These are phyloP conservation scores for Cottoperca gobio DNA, from an alignment of 2,797 vertebrate species.

Conservation along the genomic window DNA sequence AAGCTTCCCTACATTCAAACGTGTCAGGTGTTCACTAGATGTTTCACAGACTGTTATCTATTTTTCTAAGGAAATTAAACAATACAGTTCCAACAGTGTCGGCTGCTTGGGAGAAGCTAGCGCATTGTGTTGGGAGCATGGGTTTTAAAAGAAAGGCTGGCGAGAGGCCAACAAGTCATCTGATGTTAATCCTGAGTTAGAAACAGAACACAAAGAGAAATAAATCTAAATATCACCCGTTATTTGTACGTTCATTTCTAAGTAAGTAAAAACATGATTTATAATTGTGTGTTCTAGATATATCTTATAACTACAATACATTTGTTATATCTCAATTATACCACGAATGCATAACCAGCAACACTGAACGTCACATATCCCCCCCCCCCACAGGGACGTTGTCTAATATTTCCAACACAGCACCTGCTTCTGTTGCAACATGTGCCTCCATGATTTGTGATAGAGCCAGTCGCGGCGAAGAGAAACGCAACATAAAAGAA, in stretches of 20 bases:
- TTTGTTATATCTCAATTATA: background rate
- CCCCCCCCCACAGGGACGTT: conserved; percentile 21
- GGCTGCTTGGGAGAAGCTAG: conserved; percentile 55
- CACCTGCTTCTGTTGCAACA: conserved; percentile 54
- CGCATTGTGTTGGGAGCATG: conserved; percentile 70
- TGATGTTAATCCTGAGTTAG: conserved; percentile 56
- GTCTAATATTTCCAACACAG: conserved; percentile 31
- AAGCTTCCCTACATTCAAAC: conserved; percentile 75
- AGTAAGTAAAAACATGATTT: too few species aligned
- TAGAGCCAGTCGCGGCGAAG: conserved; percentile 14
- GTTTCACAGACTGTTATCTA: conserved; percentile 57
- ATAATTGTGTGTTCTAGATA: too few species aligned
- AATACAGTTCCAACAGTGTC: conserved; percentile 75
- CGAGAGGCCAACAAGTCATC: conserved; percentile 58
- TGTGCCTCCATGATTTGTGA: conserved; percentile 36
- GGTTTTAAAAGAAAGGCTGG: conserved; percentile 69
- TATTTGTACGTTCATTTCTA: too few species aligned
- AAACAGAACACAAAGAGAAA: conserved; percentile 19
- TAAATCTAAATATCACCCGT: conserved; percentile 5
- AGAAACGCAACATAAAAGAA: conserved; percentile 24
- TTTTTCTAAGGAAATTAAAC: conserved; percentile 79
- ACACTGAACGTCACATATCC: background rate
- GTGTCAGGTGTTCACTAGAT: conserved; percentile 56
- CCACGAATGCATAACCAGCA: conserved; percentile 19
- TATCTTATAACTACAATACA: too few species aligned